These are phyloP conservation scores for Plusia festucae DNA, from an alignment of 2,888 invertebrate species.

Conservation along the genomic window DNA sequence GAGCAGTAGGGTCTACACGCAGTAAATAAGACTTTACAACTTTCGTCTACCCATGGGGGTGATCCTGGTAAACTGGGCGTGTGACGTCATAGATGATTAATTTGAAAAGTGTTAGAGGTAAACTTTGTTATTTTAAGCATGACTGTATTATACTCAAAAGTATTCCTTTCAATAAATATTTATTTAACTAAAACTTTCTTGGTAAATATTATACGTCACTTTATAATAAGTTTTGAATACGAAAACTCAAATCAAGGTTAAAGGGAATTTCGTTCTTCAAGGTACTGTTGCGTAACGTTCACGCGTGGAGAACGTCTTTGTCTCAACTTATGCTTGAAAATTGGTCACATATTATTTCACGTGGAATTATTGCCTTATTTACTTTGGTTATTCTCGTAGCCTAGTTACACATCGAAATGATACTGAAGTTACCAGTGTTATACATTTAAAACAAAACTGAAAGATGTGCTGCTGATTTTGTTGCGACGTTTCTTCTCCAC, in stretches of 20 bases:
- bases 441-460: no score
- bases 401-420: no score
- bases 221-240: neutral
- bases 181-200: no score
- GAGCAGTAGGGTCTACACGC: slow-evolving; percentile 64
- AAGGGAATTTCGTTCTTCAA: neutral
- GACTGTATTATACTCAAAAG: no score
- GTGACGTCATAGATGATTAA: slow-evolving; percentile 62
- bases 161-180: no score
- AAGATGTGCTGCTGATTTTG: no score
- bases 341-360: neutral
- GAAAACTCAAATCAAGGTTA: neutral
- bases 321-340: neutral
- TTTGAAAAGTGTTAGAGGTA: slow-evolving; percentile 39
- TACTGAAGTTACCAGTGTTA: no score
- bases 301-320: neutral
- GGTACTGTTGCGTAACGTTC: neutral
- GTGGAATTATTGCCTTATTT: neutral
- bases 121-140: no score
- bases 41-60: slow-evolving; percentile 55
- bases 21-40: slow-evolving; percentile 77
- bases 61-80: slow-evolving; percentile 36
- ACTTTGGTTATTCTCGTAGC: neutral
- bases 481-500: no score
- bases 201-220: neutral